Evolutionary conservation across 2,113 vertebrate species (phyloP).

Genomic region (Syngnathus floridae): DNA sequence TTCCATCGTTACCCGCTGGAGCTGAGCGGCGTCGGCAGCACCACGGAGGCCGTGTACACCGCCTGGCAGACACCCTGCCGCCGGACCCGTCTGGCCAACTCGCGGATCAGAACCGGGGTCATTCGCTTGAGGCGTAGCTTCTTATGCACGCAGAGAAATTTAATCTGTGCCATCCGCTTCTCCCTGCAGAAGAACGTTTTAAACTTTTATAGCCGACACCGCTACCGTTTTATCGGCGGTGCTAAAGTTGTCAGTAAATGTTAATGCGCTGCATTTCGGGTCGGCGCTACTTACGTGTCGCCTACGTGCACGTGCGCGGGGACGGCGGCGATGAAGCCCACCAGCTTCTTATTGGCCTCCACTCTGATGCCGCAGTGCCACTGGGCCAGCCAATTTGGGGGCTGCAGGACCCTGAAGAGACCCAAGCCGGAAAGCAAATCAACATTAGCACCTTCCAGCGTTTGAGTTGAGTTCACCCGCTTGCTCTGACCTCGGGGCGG

Average conservation of each 20-base stretch:
- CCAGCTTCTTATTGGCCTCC: slow-evolving; percentile 85
- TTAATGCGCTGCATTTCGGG: background rate
- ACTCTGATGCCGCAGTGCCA: slow-evolving; percentile 94
- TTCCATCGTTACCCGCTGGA: slow-evolving; percentile 78
- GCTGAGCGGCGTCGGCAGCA: slow-evolving; percentile 87
- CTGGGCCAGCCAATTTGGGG: slow-evolving; percentile 84
- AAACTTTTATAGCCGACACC: slow-evolving; percentile 6
- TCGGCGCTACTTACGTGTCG: slow-evolving; percentile 77
- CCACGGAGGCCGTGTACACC: slow-evolving; percentile 79
- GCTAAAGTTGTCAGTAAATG: slow-evolving; percentile 8
- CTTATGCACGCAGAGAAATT: slow-evolving; percentile 94
- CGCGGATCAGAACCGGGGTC: slow-evolving; percentile 89
- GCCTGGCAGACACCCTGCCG: slow-evolving; percentile 85
- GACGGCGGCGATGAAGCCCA: slow-evolving; percentile 92
- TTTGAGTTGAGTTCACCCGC: background rate
- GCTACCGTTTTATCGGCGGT: slow-evolving; percentile 2
- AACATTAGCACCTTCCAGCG: slow-evolving; percentile 11
- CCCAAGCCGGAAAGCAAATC: too few species aligned
- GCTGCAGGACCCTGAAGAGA: slow-evolving; percentile 80
- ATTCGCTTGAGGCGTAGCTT: slow-evolving; percentile 91
- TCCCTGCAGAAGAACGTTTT: slow-evolving; percentile 65
- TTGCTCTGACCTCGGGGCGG: slow-evolving; percentile 13
- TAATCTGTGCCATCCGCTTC: slow-evolving; percentile 91
- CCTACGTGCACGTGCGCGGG: slow-evolving; percentile 84
- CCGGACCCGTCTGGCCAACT: slow-evolving; percentile 86